Evolutionary conservation across 1,140 invertebrate species (phyloP).

Genomic region (Meloidogyne chitwoodi): DNA sequence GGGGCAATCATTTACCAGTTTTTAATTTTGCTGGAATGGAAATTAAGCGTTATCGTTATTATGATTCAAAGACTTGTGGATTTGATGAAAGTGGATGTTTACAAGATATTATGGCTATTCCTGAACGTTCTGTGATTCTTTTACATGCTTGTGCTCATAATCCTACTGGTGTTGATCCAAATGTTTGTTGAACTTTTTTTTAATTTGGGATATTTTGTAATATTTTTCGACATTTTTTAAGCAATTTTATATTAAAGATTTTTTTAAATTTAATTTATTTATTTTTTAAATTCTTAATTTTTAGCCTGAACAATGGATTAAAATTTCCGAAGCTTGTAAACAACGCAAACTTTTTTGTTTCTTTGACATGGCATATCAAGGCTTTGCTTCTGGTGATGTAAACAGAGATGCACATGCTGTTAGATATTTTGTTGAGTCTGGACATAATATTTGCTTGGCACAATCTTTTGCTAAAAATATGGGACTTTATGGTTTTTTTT

Average conservation of each 20-base stretch:
- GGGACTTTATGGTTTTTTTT: slow-evolving; percentile 75
- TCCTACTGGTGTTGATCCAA: slow-evolving; percentile 83
- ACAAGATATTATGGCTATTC: slow-evolving; percentile 86
- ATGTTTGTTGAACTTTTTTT: slow-evolving; percentile 49
- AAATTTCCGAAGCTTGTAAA: slow-evolving; percentile 74
- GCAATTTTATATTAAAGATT: not conserved
- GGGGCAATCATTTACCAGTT: slow-evolving; percentile 94
- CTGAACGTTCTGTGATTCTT: slow-evolving; percentile 83
- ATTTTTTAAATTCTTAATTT: slow-evolving; percentile 6
- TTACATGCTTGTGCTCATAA: slow-evolving; percentile 98
- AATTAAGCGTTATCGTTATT: slow-evolving; percentile 88
- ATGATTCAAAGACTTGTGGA: slow-evolving; percentile 87
- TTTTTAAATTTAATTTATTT: no score
- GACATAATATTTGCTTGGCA: slow-evolving; percentile 80
- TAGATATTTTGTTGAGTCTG: slow-evolving; percentile 83
- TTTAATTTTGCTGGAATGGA: slow-evolving; percentile 82
- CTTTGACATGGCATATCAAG: slow-evolving; percentile 99
- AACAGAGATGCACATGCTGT: slow-evolving; percentile 83
- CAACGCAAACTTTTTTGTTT: slow-evolving; percentile 80
- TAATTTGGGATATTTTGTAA: no score
- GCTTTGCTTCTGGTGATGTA: slow-evolving; percentile 75
- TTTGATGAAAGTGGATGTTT: slow-evolving; percentile 81
- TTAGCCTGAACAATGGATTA: slow-evolving; percentile 81
- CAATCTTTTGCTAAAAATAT: slow-evolving; percentile 99
- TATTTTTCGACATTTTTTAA: no score